These are phyloP conservation scores for Orthosia cruda DNA, from an alignment of 2,888 invertebrate genomes.

Conservation along the genomic window DNA sequence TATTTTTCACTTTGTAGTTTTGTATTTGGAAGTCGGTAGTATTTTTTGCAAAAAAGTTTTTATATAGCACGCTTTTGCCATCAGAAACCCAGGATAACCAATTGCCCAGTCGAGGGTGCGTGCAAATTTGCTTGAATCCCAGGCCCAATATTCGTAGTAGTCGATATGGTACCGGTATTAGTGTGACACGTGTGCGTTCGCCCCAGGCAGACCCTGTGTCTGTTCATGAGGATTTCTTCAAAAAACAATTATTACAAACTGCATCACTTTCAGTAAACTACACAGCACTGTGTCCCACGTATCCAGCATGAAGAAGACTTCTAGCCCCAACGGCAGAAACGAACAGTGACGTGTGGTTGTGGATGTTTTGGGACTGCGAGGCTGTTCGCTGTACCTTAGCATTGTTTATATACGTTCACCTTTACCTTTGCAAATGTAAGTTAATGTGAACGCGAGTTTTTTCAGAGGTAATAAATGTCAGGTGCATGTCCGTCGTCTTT, in stretches of 20 bases:
- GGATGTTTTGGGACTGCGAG: neutral
- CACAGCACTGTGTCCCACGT: too few species aligned
- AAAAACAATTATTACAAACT: too few species aligned
- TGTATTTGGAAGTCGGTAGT: too few species aligned
- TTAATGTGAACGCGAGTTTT: constrained; percentile 75
- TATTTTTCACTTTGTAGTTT: too few species aligned
- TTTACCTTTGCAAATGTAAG: constrained; percentile 71
- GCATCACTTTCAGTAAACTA: neutral
- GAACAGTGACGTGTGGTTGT: neutral
- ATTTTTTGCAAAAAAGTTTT: too few species aligned
- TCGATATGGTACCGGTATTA: too few species aligned
- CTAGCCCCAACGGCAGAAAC: neutral
- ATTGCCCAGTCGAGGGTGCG: too few species aligned
- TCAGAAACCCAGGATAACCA: neutral
- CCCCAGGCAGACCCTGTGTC: too few species aligned
- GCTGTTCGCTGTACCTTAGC: neutral
- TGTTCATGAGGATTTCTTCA: too few species aligned
- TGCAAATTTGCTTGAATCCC: too few species aligned
- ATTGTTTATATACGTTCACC: constrained; percentile 41
- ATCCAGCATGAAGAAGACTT: neutral
- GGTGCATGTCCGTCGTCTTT: constrained; percentile 72
- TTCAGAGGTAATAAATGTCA: constrained; percentile 80
- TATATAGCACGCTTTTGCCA: neutral
- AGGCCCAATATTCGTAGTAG: too few species aligned
- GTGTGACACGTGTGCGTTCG: too few species aligned